A percentile compares a stretch with the other conserved stretches of the same genome.
phyloP scores from a whole-genome alignment of 2,113 vertebrate genomes.

The Cavia porcellus region DNA sequence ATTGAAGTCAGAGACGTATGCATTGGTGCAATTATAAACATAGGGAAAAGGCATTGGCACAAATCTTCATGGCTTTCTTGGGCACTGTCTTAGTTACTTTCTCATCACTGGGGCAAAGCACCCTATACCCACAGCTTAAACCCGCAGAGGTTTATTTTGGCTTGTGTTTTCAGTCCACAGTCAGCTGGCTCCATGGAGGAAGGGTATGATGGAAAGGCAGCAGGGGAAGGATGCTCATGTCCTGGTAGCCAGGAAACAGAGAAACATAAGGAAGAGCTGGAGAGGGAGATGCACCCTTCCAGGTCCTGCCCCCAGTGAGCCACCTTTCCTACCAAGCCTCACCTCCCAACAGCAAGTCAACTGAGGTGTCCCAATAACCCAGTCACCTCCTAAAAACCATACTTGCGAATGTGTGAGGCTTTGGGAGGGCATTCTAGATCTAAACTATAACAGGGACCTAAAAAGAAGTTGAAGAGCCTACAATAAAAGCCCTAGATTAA shows the following conservation, averaged over 20 bases:
- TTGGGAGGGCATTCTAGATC: neutral
- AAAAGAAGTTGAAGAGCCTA: neutral
- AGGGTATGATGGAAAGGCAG: neutral
- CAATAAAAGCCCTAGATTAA: neutral
- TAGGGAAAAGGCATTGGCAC: fast-evolving
- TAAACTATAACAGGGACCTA: neutral
- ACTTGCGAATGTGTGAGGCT: neutral
- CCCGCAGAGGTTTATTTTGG: neutral
- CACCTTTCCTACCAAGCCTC: neutral
- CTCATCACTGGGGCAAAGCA: neutral
- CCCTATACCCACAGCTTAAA: neutral
- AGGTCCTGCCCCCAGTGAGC: neutral
- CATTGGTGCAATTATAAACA: neutral
- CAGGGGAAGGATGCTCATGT: neutral
- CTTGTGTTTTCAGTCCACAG: neutral
- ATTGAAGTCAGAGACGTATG: no score
- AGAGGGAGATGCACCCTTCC: neutral
- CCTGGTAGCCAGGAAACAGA: neutral
- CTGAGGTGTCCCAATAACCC: neutral
- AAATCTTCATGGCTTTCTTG: neutral
- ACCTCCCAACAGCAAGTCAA: neutral
- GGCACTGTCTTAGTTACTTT: neutral
- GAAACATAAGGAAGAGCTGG: neutral
- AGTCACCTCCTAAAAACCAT: neutral
- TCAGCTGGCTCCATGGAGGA: neutral